A percentile compares a stretch with the other conserved stretches of the same genome.
phyloP scores from a whole-genome alignment of 2,113 vertebrate genomes.

The Anser brachyrhynchus region DNA sequence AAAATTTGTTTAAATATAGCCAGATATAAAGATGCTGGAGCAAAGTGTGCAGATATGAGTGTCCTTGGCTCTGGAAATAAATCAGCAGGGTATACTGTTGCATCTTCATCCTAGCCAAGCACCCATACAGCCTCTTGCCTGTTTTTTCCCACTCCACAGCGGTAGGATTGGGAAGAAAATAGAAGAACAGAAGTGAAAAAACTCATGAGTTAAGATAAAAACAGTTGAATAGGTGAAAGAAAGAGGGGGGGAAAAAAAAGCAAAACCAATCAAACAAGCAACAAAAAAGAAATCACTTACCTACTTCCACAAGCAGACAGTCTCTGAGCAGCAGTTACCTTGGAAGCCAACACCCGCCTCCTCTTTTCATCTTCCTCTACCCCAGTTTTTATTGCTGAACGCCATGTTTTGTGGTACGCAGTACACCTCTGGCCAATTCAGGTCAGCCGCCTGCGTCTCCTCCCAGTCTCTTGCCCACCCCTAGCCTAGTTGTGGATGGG shows the following conservation, averaged over 20 bases:
- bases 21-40: not conserved
- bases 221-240: not conserved
- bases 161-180: too few relatives aligned
- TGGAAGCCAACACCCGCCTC: not conserved
- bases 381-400: not conserved
- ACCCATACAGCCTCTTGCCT: not conserved
- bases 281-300: rapidly evolving
- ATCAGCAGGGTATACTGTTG: not conserved
- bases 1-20: not conserved
- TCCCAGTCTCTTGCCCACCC: not conserved
- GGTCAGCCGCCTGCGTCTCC: not conserved
- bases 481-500: not conserved
- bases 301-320: not conserved
- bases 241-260: too few relatives aligned
- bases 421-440: not conserved
- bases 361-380: not conserved
- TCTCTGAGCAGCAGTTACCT: not conserved
- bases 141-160: too few relatives aligned
- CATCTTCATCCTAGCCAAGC: not conserved
- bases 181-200: too few relatives aligned
- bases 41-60: not conserved
- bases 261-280: not conserved
- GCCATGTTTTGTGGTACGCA: not conserved
- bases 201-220: not conserved
- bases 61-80: not conserved